Evolutionary conservation across 1,140 invertebrate genomes (phyloP).

Genomic region (Drosophila willistoni): DNA sequence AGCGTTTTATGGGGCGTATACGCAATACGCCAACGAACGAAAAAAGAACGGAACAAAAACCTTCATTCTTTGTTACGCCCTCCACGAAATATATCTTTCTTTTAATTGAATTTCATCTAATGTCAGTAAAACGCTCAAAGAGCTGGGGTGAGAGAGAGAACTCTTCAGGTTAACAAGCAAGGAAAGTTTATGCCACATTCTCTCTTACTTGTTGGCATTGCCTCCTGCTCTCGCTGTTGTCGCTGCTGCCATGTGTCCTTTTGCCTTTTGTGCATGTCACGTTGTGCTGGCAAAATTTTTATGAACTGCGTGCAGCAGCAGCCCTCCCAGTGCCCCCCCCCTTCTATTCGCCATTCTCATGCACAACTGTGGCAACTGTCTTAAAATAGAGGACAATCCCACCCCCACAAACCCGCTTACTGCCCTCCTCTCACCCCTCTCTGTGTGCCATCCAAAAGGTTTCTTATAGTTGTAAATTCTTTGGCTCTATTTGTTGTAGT

Average conservation of each 20-base stretch:
- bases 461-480: conserved; percentile 74
- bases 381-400: conserved; percentile 38
- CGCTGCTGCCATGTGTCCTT: conserved; percentile 63
- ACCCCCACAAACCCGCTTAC: neutral
- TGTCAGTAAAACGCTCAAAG: conserved; percentile 40
- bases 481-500: conserved; percentile 73
- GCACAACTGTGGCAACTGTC: conserved; percentile 44
- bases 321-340: conserved; percentile 24
- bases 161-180: conserved; percentile 73
- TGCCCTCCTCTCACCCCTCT: conserved; percentile 22
- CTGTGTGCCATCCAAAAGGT: neutral
- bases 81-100: conserved; percentile 71
- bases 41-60: neutral
- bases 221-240: conserved; percentile 9
- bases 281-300: conserved; percentile 79
- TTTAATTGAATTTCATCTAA: conserved; percentile 80
- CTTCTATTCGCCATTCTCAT: neutral
- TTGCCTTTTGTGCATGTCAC: conserved; percentile 78
- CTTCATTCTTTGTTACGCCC: conserved; percentile 5
- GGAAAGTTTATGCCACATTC: conserved; percentile 73
- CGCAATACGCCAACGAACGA: conserved; percentile 42
- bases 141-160: conserved; percentile 1
- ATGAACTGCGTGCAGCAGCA: conserved; percentile 73
- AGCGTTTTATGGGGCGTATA: conserved; percentile 72
- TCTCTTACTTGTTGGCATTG: neutral